Evolutionary conservation across 2,797 vertebrate genomes (phyloP), one percentile per base, ranked within the genome.

Genomic region (Nannoperca obscura): DNA sequence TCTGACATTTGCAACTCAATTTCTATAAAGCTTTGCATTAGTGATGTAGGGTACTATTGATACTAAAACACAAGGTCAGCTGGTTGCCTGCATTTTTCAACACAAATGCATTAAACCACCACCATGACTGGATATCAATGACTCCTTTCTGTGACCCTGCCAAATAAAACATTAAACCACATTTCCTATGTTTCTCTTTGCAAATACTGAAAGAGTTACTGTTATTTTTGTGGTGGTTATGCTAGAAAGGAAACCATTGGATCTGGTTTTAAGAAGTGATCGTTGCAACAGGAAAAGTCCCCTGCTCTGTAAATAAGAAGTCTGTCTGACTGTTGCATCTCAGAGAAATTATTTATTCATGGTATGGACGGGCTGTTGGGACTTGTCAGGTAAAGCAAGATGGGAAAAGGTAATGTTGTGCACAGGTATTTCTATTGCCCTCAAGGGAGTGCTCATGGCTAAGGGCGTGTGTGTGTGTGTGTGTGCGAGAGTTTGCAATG

Each of bases 321-420:
- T 72, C n/a, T 75, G 74, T 50, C 24, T 84, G 52, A 34, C 22
- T 76, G 68, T 71, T 83, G 50, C 15, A 71, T 82, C 59, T 83
- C 24, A 54, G 49, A 47, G 32, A 82, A 78, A 87, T 84, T 12
- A 82, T 90, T 84, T 89, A 90, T 91, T 89, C 78, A 85, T 77
- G 77, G 74, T 91, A 91, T 89, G 78, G 88, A 76, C 3, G 88
- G 68, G 72, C 89, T 95, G 95, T 95, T 85, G 74, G 78, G 94
- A 94, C 95, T 92, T 10, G 95, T 89, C 74, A 76, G 24, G 34
- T 34, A 76, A 79, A 86, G 69, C 77, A 76, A 57, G 78, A 71
- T 85, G 81, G 81, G 80, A 90, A 87, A 83, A 71, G 63, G 90
- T 84, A 88, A 86, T 91, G 91, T 88, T 91, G 90, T 93, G 84